Evolutionary conservation across 1,140 invertebrate species (phyloP).

Genomic region (Lamellibrachia luymesi): DNA sequence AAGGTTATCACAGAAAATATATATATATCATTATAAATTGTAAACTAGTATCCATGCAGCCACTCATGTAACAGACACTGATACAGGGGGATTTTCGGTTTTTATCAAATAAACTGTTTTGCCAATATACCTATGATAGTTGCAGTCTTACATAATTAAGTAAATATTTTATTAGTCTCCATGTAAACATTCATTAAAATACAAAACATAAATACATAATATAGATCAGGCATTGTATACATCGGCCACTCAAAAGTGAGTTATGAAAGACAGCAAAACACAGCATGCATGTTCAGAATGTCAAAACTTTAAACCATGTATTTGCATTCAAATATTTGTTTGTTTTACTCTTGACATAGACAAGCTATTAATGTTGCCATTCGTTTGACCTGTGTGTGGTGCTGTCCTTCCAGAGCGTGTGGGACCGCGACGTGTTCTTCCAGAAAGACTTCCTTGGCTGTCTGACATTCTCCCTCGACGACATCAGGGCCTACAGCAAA

Average conservation of each 20-base stretch:
- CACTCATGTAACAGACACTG: neutral
- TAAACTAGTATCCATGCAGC: neutral
- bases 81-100: neutral
- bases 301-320: neutral
- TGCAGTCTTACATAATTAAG: no score
- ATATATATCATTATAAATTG: neutral
- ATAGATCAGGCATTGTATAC: no score
- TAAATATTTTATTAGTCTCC: no score
- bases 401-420: constrained; percentile 54
- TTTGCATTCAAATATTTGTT: neutral
- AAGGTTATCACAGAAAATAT: neutral
- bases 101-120: neutral
- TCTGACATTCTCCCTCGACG: constrained; percentile 58
- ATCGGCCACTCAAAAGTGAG: no score
- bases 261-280: neutral
- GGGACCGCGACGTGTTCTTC: constrained; percentile 63
- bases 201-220: no score
- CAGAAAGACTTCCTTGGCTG: constrained; percentile 63
- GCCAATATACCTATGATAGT: neutral
- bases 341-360: no score
- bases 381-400: constrained; percentile 20
- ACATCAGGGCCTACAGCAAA: constrained; percentile 51
- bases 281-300: neutral
- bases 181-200: no score
- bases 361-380: neutral